A percentile compares a stretch with the other conserved stretches of the same genome.
Conservation (phyloP, 2,113 vertebrate genomes). For the Grantiella picta region DNA sequence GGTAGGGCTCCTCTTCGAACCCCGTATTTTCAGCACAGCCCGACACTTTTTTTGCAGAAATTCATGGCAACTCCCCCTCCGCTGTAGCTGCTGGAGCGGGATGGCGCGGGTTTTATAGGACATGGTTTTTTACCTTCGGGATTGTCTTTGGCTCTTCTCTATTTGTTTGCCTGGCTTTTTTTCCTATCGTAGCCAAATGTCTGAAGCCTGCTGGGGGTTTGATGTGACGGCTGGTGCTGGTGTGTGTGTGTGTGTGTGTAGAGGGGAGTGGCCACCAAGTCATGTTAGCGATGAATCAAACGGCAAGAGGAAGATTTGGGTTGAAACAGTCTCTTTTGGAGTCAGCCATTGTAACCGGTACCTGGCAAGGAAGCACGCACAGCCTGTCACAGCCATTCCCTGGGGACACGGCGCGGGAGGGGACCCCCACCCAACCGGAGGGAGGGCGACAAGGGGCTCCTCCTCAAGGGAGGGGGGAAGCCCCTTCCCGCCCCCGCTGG, state of each 20-base stretch:
- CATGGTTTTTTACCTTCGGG: not conserved
- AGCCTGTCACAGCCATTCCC: not conserved
- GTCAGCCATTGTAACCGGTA: not conserved
- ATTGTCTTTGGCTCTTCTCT: not conserved
- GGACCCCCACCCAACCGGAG: not conserved
- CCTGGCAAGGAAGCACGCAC: not conserved
- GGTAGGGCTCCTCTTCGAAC: not conserved
- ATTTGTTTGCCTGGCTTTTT: not conserved
- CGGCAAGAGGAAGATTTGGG: not conserved
- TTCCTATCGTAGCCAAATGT: not conserved
- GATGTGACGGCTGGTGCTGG: not conserved
- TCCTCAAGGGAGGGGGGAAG: not conserved
- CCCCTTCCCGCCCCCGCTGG: not conserved
- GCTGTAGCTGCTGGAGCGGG: not conserved
- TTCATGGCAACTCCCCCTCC: not conserved
- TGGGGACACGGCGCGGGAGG: not conserved
- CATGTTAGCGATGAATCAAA: conserved; percentile 7
- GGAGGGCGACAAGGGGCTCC: not conserved
- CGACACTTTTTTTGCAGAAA: not conserved
- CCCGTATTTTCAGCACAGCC: not conserved
- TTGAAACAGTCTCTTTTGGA: not conserved
- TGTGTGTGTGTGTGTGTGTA: not conserved
- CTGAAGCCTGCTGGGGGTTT: conserved; percentile 3
- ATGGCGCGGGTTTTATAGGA: not conserved
- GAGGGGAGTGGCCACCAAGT: conserved; percentile 43